Base-by-base conservation (phyloP, 1,140 invertebrate species). In the Drosophila navojoa region DNA sequence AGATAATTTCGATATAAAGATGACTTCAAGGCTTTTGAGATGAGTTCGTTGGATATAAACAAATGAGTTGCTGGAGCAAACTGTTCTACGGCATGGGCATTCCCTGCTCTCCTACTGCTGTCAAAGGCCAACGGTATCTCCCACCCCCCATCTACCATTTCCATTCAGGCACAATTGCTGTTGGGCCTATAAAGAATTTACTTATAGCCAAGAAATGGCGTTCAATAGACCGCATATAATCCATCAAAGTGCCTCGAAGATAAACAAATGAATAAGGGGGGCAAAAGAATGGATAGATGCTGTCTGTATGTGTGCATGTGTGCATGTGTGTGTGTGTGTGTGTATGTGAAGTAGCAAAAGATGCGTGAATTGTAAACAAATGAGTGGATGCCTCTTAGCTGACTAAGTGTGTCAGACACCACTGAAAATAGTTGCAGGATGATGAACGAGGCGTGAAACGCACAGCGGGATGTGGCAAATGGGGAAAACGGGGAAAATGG, bases 371-470 rank as follows among this genome's bases (percentile, higher is more conserved):
- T 70, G 60, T 70, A 70, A 62, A 70, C 67, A 62, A 63, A 70
- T 70, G 42, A 47, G 52, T 55, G 59, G 42, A 54, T 62, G 67
- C 42, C 67, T 55, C 35, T 32, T 54, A 57, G 58, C 49, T 25
- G 52, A n/a, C 70, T 54, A 82, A 85, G 77, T 85, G 82, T 85
- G 81, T 81, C 81, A 81, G 81, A 71, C 50, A 63, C 62, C 38
- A 71, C 78, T 80, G 66, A 86, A 85, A 85, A 85, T 86, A 85
- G 81, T 85, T 76, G 58, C 77, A 84, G 80, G 64, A 85, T 67
- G 62, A 79, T 61, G 55, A 42, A 35, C 60, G 63, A 53, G 59
- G 47, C 38, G 40, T 49, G 35, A 3, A 11, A 13, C 16, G 22
- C 49, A 6, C 11, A 49, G 15, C 35, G 9, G 35, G 35, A 38